Evolutionary conservation across 1,140 invertebrate species (phyloP).

Genomic region (Diorhabda sublineata): DNA sequence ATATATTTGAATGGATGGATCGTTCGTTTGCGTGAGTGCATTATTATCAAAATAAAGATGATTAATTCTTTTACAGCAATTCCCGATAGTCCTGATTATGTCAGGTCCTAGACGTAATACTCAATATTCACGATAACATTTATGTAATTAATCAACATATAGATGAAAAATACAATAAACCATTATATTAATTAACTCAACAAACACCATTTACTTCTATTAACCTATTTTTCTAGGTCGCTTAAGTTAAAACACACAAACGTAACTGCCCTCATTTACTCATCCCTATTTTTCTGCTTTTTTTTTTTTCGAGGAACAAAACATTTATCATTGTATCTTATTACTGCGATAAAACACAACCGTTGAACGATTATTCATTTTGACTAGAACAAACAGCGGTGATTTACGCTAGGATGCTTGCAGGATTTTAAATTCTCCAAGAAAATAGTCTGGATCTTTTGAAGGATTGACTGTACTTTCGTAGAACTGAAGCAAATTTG

Average conservation of each 20-base stretch:
- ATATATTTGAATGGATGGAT: too few species aligned
- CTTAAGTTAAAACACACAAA: background rate
- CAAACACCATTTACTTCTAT: background rate
- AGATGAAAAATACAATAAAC: too few species aligned
- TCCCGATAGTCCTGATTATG: too few species aligned
- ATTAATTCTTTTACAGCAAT: too few species aligned
- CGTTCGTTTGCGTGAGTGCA: too few species aligned
- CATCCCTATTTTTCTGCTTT: slow-evolving; percentile 12
- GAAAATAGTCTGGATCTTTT: slow-evolving; percentile 16
- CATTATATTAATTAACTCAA: too few species aligned
- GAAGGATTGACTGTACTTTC: slow-evolving; percentile 9
- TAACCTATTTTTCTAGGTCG: background rate
- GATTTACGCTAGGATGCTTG: slow-evolving; percentile 38
- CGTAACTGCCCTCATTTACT: background rate
- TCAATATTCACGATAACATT: too few species aligned
- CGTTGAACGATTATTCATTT: slow-evolving; percentile 38
- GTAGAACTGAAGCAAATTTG: background rate
- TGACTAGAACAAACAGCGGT: slow-evolving; percentile 40
- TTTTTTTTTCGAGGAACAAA: slow-evolving; percentile 16
- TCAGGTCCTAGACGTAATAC: too few species aligned
- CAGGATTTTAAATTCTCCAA: slow-evolving; percentile 31
- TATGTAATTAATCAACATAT: too few species aligned
- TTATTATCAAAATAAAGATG: too few species aligned
- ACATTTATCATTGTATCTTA: slow-evolving; percentile 40
- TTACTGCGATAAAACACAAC: slow-evolving; percentile 35